Evolutionary conservation across 2,888 invertebrate genomes (phyloP), one percentile per base, ranked within the genome.

Genomic region (Drosophila emarginata): DNA sequence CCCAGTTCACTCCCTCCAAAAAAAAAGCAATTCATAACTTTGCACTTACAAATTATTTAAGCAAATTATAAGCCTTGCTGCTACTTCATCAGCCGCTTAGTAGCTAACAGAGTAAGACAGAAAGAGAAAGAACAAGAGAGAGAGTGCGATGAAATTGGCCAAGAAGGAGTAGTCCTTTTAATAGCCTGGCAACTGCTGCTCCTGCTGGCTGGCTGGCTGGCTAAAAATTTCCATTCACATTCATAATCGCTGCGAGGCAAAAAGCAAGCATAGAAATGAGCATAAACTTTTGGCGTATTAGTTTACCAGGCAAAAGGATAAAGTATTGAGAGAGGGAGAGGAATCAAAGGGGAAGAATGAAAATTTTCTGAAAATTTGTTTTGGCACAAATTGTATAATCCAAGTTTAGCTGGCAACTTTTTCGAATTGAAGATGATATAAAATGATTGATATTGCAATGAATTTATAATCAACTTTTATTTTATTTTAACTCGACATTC

Each of bases 21-120:
- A 23, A 6, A 21, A 57, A 37, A 72, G 73, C 71, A 71, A 72
- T 73, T 72, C 62, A 63, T 64, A 75, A 71, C 58, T 77, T 71
- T 73, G 65, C 72, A 64, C 69, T 79, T 67, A 62, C 75, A 68
- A 83, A 86, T 86, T 80, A 83, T 86, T 80, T 86, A 86, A 78
- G 78, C 78, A 87, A 87, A 81, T 83, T 83, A 87, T 78, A 70
- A 68, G 61, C 64, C 65, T 58, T 51, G 39, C 61, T 51, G 45
- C 61, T 59, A 71, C 71, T 71, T 71, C 73, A 71, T 71, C 71
- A 71, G 71, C 73, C 73, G 65, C 60, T 71, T 72, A 72, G 72
- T 72, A 60, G 72, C 72, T 45, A 15, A 59, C 37, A 53, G 64
- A n/a, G n/a, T n/a, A n/a, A n/a, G n/a, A n/a, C 4, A 45, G 21